Base-by-base conservation (phyloP, 2,888 invertebrate species). In the Dyspetes luteomarginatus region DNA sequence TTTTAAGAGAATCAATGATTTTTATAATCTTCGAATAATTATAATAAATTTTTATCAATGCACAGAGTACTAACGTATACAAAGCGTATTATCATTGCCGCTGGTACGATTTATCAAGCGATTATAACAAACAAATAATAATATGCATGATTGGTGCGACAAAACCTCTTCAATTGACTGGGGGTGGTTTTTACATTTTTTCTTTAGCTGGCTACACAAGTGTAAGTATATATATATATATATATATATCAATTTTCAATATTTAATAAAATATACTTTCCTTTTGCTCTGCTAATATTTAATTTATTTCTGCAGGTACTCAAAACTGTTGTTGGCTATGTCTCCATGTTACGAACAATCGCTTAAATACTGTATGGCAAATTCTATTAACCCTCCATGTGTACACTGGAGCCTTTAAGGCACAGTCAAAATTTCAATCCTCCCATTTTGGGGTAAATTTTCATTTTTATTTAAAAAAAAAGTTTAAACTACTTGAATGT, bases 141-240 rank as follows among this genome's bases (percentile, higher is more conserved):
- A 92, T 94, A 55, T 93, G 93, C 3, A 92, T 94, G 91, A 92
- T 93, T 83, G 91, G 93, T 0, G 93, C 94, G 86, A 93, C 93
- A 84, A 91, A 89, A 2, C 92, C 93, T 0, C 92, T 93, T 7
- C 89, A 93, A 2, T 93, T 94, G 79, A 92, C 91, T 73, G 94
- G 94, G 5, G 94, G 94, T 3, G 93, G 93, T 87, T 92, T 93
- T 85, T 93, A 93, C 83, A 92, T 92, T 7, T 88, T 93, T 3
- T 93, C 93, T 0, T 89, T 93, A 28, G 90, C 91, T 67, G 92
- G 93, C 26, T 93, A 93, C 79, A 93, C 93, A 41, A 89, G 91
- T 78, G 93, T 93, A 89, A 92, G 93, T 83, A 24, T 2, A 55
- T 45, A n/a, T 28, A 30, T 41, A 19, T 58, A 1, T n/a, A 1